Evolutionary conservation across 2,888 invertebrate species (phyloP).

Genomic region (Drosophila tanythrix): DNA sequence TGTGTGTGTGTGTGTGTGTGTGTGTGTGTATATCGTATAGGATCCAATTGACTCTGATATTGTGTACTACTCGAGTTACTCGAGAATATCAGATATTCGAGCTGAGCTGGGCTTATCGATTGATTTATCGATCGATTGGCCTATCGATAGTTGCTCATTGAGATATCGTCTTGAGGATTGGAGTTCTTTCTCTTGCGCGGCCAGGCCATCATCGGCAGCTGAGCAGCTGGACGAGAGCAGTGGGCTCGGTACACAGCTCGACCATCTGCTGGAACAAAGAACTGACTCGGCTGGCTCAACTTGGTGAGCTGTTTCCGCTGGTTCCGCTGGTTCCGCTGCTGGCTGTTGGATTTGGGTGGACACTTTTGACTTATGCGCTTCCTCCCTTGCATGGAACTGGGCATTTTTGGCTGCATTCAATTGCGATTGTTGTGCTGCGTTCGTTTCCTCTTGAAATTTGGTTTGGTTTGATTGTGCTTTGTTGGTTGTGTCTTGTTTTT

Average conservation of each 20-base stretch:
- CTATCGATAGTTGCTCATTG: constrained; percentile 42
- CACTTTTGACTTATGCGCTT: constrained; percentile 46
- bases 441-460: constrained; percentile 2
- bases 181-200: constrained; percentile 82
- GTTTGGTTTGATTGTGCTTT: background rate
- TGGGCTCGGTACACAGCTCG: constrained; percentile 28
- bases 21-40: constrained; percentile 12
- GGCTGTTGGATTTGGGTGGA: constrained; percentile 29
- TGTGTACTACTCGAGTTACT: constrained; percentile 12
- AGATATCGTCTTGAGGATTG: constrained; percentile 36
- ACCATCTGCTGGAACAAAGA: constrained; percentile 27
- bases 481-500: background rate
- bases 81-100: background rate
- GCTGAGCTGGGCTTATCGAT: constrained; percentile 9
- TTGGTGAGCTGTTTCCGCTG: constrained; percentile 1
- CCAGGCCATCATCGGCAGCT: constrained; percentile 76
- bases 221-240: constrained; percentile 28
- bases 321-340: background rate
- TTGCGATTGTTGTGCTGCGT: constrained; percentile 18
- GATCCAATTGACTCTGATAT: constrained; percentile 24
- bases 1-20: background rate
- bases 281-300: constrained; percentile 9
- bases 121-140: constrained; percentile 7
- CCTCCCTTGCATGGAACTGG: constrained; percentile 55
- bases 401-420: constrained; percentile 56